Conservation (phyloP, 2,797 vertebrate species). For the Buceros bicornis region DNA sequence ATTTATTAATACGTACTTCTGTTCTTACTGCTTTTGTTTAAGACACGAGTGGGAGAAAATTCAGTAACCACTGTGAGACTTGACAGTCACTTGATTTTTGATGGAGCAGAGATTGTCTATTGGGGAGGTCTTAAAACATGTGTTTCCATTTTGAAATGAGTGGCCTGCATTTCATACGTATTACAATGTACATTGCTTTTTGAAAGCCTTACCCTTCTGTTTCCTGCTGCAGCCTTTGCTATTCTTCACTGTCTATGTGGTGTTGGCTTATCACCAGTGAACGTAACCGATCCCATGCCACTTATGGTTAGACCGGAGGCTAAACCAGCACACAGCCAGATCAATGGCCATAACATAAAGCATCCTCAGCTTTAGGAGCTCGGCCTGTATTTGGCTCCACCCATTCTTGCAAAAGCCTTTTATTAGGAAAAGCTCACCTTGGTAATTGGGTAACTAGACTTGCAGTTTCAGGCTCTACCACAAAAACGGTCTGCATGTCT, state of each 20-base stretch:
- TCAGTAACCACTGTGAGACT: background rate
- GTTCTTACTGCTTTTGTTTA: background rate
- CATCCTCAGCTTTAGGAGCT: background rate
- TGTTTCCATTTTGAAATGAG: background rate
- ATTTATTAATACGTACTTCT: background rate
- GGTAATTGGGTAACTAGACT: fast-evolving
- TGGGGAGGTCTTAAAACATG: background rate
- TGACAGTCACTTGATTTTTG: background rate
- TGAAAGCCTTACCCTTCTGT: background rate
- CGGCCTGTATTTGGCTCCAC: background rate
- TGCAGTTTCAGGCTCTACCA: background rate
- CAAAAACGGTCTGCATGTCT: fast-evolving
- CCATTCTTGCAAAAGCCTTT: background rate
- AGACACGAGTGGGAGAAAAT: background rate
- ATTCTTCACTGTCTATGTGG: background rate
- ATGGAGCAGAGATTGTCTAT: background rate
- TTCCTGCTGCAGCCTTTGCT: background rate
- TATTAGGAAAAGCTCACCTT: background rate
- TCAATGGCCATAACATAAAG: background rate
- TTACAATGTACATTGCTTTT: background rate
- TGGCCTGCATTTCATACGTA: background rate
- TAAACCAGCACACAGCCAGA: background rate
- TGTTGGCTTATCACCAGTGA: background rate
- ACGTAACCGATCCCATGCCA: background rate
- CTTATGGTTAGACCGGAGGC: background rate